Evolutionary conservation across 2,113 vertebrate genomes (phyloP).

Genomic region (Misgurnus mizolepis): DNA sequence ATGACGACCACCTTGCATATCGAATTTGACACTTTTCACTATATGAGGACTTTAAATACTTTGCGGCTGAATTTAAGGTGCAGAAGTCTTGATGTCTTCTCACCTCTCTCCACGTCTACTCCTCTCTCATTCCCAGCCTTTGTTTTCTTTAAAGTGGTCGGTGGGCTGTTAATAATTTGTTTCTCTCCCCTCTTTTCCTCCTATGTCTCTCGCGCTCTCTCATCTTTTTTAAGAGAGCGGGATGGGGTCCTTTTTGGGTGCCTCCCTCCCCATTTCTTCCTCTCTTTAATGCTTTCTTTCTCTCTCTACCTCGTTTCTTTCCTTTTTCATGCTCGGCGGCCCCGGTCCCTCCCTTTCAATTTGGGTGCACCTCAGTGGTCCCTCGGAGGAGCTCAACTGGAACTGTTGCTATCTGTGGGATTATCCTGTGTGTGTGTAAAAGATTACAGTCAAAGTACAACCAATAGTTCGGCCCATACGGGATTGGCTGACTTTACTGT

Average conservation of each 20-base stretch:
- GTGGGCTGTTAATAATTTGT: conserved; percentile 79
- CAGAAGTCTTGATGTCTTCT: conserved; percentile 62
- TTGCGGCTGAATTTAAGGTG: conserved; percentile 76
- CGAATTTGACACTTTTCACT: too few species aligned
- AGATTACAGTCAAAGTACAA: conserved; percentile 11
- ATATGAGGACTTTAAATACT: conserved; percentile 52
- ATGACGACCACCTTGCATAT: too few species aligned
- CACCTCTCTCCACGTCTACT: conserved; percentile 54
- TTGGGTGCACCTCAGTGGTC: conserved; percentile 66
- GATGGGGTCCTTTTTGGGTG: conserved; percentile 63
- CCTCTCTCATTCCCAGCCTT: conserved; percentile 60
- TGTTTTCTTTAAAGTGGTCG: conserved; percentile 80
- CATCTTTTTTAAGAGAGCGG: conserved; percentile 73
- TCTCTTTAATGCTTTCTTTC: conserved; percentile 56
- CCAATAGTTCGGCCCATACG: neutral
- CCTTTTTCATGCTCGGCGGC: conserved; percentile 74
- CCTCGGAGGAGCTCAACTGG: conserved; percentile 72
- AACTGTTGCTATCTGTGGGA: conserved; percentile 75
- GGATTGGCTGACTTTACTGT: neutral
- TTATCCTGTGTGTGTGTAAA: conserved; percentile 34
- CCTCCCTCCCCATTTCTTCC: conserved; percentile 54
- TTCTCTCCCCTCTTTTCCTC: conserved; percentile 64
- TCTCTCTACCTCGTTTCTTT: conserved; percentile 59
- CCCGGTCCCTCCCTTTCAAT: conserved; percentile 72
- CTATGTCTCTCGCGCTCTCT: conserved; percentile 51